Conservation (phyloP, 2,797 vertebrate genomes). For the Neosilurus mollespiculum region DNA sequence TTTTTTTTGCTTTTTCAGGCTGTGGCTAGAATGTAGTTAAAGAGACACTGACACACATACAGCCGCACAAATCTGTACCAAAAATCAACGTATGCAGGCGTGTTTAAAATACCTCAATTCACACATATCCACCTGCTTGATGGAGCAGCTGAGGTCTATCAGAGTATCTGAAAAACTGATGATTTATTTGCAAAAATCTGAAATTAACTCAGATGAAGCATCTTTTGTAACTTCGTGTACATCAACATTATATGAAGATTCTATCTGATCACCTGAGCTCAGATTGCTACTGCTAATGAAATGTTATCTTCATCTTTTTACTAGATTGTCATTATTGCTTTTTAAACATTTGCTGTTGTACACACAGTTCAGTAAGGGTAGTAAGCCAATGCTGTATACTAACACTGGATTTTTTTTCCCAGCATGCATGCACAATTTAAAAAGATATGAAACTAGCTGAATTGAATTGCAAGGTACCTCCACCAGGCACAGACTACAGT, state of each 20-base stretch:
- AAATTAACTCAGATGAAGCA: background rate
- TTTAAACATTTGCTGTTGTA: background rate
- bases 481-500: no score
- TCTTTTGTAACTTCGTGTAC: background rate
- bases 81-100: background rate
- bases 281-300: background rate
- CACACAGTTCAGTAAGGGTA: background rate
- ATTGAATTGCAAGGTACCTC: no score
- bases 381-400: no score
- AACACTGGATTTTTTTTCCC: no score
- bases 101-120: background rate
- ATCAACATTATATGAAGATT: background rate
- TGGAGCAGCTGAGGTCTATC: background rate
- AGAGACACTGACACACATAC: conserved; percentile 1
- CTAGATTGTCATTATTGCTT: background rate
- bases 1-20: background rate
- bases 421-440: no score
- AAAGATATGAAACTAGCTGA: no score
- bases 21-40: background rate
- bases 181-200: background rate
- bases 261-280: background rate
- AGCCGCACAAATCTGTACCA: background rate
- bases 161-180: background rate
- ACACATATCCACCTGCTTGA: background rate
- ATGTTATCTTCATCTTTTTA: background rate